A percentile compares a stretch with the other conserved stretches of the same genome.
Evolutionary conservation across 1,140 invertebrate genomes (phyloP).

Genomic region (Dendrolimus punctatus): DNA sequence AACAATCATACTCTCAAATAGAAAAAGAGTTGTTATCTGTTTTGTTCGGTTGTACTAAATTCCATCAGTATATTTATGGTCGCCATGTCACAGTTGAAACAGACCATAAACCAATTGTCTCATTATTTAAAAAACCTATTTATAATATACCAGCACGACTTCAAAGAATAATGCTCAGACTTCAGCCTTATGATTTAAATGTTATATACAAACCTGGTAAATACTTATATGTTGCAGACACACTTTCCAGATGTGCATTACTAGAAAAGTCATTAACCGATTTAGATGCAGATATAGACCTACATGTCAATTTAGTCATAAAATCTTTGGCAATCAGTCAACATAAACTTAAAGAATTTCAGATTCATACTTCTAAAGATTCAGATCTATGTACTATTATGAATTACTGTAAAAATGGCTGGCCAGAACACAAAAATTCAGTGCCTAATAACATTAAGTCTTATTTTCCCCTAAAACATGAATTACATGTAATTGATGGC

Average conservation of each 20-base stretch:
- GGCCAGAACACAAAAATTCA: too few relatives aligned
- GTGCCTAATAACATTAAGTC: too few relatives aligned
- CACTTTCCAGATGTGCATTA: slow-evolving; percentile 7
- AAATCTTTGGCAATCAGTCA: background rate
- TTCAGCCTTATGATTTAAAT: slow-evolving; percentile 9
- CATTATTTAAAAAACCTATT: slow-evolving; percentile 13
- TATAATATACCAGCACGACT: slow-evolving; percentile 8
- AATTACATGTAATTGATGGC: background rate
- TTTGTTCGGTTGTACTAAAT: slow-evolving; percentile 10
- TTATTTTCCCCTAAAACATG: background rate
- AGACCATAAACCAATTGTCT: slow-evolving; percentile 13
- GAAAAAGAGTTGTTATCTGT: slow-evolving; percentile 13
- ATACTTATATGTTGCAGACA: slow-evolving; percentile 10
- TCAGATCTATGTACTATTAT: background rate
- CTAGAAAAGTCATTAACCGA: background rate
- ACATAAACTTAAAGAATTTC: slow-evolving; percentile 2
- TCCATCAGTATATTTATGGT: slow-evolving; percentile 18
- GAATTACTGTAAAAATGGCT: too few relatives aligned
- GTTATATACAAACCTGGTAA: slow-evolving; percentile 11
- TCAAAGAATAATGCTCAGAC: slow-evolving; percentile 10
- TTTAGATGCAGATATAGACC: slow-evolving; percentile 1
- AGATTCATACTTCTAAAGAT: background rate
- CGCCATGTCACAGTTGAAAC: slow-evolving; percentile 8
- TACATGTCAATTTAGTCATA: slow-evolving; percentile 3
- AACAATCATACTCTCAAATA: slow-evolving; percentile 9